phyloP scores from a whole-genome alignment of 2,888 invertebrate species.

The Tipula confusa region DNA sequence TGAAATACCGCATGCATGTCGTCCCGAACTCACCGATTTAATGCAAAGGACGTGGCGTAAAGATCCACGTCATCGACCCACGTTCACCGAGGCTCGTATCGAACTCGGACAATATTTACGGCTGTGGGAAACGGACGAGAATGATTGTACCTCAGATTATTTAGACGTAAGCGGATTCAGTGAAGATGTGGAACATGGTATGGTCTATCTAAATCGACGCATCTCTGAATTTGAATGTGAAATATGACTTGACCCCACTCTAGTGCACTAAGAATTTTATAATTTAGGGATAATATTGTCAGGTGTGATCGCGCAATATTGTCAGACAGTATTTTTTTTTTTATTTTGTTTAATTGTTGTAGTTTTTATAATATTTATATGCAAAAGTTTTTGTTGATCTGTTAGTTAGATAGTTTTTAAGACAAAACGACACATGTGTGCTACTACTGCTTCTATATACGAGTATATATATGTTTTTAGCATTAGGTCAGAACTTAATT shows the following conservation, averaged over 20 bases:
- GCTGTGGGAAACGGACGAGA: slow-evolving; percentile 49
- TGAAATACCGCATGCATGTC: slow-evolving; percentile 74
- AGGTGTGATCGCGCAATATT: not conserved
- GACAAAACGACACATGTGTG: not conserved
- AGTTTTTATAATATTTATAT: not conserved
- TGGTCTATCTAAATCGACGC: slow-evolving; percentile 51
- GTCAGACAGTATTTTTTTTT: slow-evolving; percentile 5
- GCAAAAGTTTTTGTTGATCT: not conserved
- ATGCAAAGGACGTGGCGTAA: slow-evolving; percentile 63
- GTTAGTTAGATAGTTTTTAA: not conserved
- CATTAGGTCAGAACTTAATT: not conserved
- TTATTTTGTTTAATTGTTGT: not conserved
- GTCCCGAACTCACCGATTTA: slow-evolving; percentile 62
- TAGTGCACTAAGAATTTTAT: not conserved
- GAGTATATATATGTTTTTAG: not conserved
- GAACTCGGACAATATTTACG: slow-evolving; percentile 47
- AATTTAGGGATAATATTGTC: not conserved
- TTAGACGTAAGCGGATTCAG: slow-evolving; percentile 51
- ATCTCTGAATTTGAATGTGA: slow-evolving; percentile 64
- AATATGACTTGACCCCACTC: slow-evolving; percentile 50
- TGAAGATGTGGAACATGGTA: slow-evolving; percentile 50
- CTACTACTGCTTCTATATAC: not conserved
- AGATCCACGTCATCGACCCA: slow-evolving; percentile 67
- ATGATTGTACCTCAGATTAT: slow-evolving; percentile 47
- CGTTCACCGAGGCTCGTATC: slow-evolving; percentile 59